Conservation (phyloP, 2,888 invertebrate genomes). For the Pomacea canaliculata region DNA sequence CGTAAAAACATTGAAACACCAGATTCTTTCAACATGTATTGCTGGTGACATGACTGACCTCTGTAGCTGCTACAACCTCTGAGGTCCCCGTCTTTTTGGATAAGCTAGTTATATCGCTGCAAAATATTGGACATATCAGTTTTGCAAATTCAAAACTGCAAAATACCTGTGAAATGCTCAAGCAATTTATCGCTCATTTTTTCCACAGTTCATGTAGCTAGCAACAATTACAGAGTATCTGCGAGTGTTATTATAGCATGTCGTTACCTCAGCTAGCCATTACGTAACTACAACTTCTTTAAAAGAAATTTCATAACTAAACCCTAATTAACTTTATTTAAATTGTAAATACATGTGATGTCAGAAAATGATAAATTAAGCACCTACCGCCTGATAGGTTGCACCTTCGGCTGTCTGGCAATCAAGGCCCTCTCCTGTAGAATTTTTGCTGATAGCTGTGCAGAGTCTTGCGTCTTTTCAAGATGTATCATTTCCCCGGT, state of each 20-base stretch:
- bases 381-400: constrained; percentile 7
- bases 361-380: too few species aligned
- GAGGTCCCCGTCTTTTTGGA: constrained; percentile 27
- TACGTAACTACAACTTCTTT: too few species aligned
- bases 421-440: constrained; percentile 43
- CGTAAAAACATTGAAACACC: neutral
- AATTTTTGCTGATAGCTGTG: constrained; percentile 49
- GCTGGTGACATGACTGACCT: constrained; percentile 7
- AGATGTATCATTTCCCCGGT: constrained; percentile 37
- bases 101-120: constrained; percentile 27
- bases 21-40: neutral
- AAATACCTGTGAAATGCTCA: neutral
- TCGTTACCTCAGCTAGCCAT: too few species aligned
- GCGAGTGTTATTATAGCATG: too few species aligned
- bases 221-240: too few species aligned
- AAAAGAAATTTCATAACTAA: too few species aligned
- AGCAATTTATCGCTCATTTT: too few species aligned
- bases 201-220: too few species aligned
- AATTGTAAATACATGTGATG: too few species aligned
- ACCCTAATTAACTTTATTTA: too few species aligned
- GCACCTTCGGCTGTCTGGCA: constrained; percentile 31
- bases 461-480: constrained; percentile 42
- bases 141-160: neutral
- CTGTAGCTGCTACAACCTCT: constrained; percentile 14
- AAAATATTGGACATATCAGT: constrained; percentile 1